Evolutionary conservation across 2,113 vertebrate species (phyloP).

Genomic region (Gnathonemus echidnorhynchus): DNA sequence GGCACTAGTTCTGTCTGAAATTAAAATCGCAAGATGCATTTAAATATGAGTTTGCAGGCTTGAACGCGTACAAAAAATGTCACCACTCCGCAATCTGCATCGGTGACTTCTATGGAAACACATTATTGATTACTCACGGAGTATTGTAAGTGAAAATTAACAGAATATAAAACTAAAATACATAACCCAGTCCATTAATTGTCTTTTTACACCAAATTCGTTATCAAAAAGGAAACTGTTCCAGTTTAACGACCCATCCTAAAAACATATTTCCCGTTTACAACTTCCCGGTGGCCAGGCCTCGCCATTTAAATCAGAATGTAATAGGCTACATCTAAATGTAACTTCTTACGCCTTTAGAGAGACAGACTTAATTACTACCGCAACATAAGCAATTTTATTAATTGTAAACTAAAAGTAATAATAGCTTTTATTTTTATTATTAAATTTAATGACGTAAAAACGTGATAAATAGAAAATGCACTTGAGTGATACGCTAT

Average conservation of each 20-base stretch:
- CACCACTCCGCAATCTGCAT: not conserved
- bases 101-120: not conserved
- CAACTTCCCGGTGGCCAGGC: not conserved
- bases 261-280: not conserved
- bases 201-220: not conserved
- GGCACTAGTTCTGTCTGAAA: constrained; percentile 89
- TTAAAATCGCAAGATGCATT: constrained; percentile 44
- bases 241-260: not conserved
- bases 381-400: not conserved
- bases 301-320: not conserved
- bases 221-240: not conserved
- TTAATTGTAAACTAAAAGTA: not conserved
- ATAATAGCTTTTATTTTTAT: not conserved
- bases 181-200: not conserved
- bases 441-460: not conserved
- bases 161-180: not conserved
- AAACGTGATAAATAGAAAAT: not conserved
- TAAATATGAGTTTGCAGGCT: constrained; percentile 30
- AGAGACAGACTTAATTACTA: not conserved
- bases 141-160: not conserved
- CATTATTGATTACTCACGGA: not conserved
- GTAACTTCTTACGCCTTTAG: not conserved
- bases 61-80: not conserved
- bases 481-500: not conserved
- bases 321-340: not conserved